Percentiles rank a stretch among this genome's conserved stretches.
Conservation (phyloP, 1,140 invertebrate genomes). For the Phymorhynchus buccinoides region DNA sequence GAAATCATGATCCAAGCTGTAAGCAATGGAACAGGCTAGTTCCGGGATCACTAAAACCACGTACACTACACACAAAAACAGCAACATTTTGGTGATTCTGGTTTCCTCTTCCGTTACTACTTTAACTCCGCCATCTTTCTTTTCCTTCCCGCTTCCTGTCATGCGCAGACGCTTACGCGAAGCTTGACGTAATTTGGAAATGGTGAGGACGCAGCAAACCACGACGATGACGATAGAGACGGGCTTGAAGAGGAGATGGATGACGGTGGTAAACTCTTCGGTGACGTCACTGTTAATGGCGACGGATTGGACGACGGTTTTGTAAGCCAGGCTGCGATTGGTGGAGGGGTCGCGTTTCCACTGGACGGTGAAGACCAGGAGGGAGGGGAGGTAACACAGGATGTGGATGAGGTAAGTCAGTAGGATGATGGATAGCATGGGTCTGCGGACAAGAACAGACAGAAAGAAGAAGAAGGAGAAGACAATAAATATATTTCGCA, state of each 20-base stretch:
- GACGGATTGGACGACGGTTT: background rate
- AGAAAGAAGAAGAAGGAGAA: background rate
- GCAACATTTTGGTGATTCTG: background rate
- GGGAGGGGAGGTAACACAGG: background rate
- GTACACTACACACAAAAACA: background rate
- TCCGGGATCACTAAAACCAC: background rate
- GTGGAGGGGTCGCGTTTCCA: background rate
- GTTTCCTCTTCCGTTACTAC: background rate
- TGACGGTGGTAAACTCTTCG: background rate
- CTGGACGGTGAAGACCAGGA: background rate
- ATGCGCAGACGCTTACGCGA: background rate
- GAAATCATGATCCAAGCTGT: background rate
- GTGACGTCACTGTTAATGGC: background rate
- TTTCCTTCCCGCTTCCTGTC: background rate
- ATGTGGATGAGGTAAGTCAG: background rate
- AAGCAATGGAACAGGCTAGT: background rate
- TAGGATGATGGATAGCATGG: background rate
- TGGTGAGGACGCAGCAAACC: background rate
- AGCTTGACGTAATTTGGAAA: background rate
- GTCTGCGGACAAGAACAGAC: background rate
- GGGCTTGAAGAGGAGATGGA: background rate
- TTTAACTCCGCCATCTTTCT: background rate
- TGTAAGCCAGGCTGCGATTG: background rate
- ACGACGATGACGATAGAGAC: background rate
- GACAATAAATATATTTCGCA: no score